Percentiles rank a stretch among this genome's conserved stretches.
Conservation (phyloP, 1,140 invertebrate species). For the Heliothis subflexa region DNA sequence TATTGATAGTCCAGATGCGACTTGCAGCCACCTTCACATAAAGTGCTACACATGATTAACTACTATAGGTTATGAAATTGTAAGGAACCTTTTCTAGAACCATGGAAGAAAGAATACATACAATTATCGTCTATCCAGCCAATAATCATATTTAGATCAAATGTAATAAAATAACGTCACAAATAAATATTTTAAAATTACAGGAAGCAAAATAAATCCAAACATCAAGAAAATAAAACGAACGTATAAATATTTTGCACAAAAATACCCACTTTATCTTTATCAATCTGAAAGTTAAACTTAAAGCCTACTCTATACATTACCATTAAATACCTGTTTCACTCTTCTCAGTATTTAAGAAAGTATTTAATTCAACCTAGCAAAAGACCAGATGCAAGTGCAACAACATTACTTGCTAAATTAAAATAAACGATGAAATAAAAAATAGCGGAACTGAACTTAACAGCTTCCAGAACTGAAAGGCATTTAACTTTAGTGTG, state of each 20-base stretch:
- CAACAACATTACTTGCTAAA: background rate
- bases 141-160: too few relatives aligned
- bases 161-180: too few relatives aligned
- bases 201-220: too few relatives aligned
- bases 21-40: background rate
- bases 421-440: background rate
- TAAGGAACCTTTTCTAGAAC: background rate
- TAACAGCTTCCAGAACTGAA: background rate
- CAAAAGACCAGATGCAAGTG: background rate
- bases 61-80: background rate
- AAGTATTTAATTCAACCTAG: conserved; percentile 8
- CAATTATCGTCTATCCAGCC: too few relatives aligned
- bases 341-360: conserved; percentile 1
- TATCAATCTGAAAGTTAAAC: conserved; percentile 12
- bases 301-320: background rate
- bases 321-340: conserved; percentile 12
- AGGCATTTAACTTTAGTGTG: background rate
- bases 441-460: background rate
- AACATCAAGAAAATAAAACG: background rate
- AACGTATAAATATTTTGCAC: background rate
- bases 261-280: background rate
- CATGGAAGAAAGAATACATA: background rate
- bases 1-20: background rate
- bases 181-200: background rate
- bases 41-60: background rate